Conservation (phyloP, 2,797 vertebrate species). For the Coracias cyanogaster region DNA sequence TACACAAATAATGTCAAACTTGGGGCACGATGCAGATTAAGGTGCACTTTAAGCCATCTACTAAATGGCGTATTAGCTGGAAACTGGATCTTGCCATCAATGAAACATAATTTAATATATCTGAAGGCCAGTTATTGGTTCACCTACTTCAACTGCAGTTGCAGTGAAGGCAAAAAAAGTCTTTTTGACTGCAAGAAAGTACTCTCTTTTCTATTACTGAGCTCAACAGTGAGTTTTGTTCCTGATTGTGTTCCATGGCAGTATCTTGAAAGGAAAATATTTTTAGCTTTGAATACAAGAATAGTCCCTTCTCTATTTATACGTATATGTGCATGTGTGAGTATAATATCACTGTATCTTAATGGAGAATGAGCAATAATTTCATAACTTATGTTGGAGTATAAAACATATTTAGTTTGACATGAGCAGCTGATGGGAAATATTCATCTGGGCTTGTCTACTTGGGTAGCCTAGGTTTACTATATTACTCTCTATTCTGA, state of each 20-base stretch:
- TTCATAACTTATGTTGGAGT: neutral
- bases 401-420: neutral
- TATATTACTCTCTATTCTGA: neutral
- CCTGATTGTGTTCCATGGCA: neutral
- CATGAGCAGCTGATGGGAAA: neutral
- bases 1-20: constrained; percentile 65
- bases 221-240: neutral
- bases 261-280: constrained; percentile 16
- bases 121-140: constrained; percentile 36
- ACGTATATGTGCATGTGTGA: neutral
- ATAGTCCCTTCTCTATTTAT: neutral
- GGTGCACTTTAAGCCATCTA: constrained; percentile 66
- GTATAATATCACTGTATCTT: neutral
- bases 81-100: constrained; percentile 52
- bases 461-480: neutral
- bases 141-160: constrained; percentile 15
- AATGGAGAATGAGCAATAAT: neutral
- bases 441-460: neutral
- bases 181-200: neutral
- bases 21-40: constrained; percentile 69
- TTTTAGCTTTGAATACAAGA: constrained; percentile 26
- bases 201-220: constrained; percentile 2
- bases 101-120: constrained; percentile 62
- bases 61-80: constrained; percentile 55
- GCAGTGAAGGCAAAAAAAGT: neutral